These are phyloP conservation scores for Diceros bicornis DNA, from an alignment of 2,797 vertebrate genomes.

Conservation along the genomic window DNA sequence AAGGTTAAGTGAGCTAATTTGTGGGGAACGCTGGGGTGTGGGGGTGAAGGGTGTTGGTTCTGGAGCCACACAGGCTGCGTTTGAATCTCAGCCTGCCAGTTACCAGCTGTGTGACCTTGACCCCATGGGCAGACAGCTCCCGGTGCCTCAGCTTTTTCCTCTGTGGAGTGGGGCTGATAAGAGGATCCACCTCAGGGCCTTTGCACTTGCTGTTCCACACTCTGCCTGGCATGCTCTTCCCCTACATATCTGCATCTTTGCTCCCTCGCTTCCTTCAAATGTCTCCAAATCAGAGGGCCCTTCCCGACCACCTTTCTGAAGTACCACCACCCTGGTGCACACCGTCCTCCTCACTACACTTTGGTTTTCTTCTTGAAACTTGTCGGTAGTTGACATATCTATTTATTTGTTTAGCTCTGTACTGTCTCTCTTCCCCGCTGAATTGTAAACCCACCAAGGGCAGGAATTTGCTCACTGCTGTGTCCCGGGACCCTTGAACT, in stretches of 20 bases:
- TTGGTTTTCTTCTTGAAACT: neutral
- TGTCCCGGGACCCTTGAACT: neutral
- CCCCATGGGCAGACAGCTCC: neutral
- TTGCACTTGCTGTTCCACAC: neutral
- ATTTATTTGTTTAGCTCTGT: neutral
- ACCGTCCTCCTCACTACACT: neutral
- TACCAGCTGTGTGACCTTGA: neutral
- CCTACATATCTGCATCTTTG: fast-evolving
- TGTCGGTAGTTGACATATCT: neutral
- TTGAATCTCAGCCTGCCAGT: neutral
- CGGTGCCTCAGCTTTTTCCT: neutral
- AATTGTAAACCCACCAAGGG: neutral
- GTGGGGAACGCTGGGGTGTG: neutral
- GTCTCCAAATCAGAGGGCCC: neutral
- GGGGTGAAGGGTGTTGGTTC: neutral
- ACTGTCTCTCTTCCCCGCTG: neutral
- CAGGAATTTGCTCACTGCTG: neutral
- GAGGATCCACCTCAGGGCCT: neutral
- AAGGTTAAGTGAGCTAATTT: neutral
- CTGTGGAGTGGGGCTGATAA: neutral
- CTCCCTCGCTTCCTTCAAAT: neutral
- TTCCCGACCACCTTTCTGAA: neutral
- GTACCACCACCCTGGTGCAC: neutral
- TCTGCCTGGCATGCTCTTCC: neutral
- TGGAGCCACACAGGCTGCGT: neutral